Conservation (phyloP, 1,140 invertebrate genomes). For the Apis cerana region DNA sequence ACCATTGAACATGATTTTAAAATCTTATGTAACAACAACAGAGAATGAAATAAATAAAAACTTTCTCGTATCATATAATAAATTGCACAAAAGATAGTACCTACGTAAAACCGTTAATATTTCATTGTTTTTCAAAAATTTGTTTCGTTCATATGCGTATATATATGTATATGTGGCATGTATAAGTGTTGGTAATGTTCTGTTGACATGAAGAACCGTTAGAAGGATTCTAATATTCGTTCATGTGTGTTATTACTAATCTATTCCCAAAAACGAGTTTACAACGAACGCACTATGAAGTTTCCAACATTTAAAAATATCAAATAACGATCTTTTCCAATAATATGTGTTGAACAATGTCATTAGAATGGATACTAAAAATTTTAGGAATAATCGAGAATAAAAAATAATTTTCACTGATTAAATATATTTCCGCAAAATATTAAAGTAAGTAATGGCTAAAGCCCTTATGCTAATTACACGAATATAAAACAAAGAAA, state of each 20-base stretch:
- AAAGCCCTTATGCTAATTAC: not conserved
- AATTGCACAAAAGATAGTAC: not conserved
- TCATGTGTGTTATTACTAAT: constrained; percentile 20
- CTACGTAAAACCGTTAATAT: constrained; percentile 27
- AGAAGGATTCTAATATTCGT: constrained; percentile 18
- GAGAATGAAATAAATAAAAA: not conserved
- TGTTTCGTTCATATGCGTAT: not conserved
- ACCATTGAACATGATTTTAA: not conserved
- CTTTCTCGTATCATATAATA: not conserved
- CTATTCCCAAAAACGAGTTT: not conserved
- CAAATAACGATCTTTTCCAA: not conserved
- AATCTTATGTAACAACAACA: constrained; percentile 19
- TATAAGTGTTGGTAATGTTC: not conserved
- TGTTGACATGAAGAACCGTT: constrained; percentile 37
- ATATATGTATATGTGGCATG: not conserved
- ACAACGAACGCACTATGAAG: not conserved
- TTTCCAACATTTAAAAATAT: not conserved
- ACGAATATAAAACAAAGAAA: not conserved
- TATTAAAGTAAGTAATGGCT: no score
- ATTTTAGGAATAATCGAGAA: not conserved
- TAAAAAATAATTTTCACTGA: not conserved
- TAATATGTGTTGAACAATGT: not conserved
- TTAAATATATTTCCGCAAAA: not conserved
- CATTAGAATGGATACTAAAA: not conserved
- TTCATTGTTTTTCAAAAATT: constrained; percentile 19